Evolutionary conservation across 2,113 vertebrate species (phyloP).

Genomic region (Hyaena hyaena): DNA sequence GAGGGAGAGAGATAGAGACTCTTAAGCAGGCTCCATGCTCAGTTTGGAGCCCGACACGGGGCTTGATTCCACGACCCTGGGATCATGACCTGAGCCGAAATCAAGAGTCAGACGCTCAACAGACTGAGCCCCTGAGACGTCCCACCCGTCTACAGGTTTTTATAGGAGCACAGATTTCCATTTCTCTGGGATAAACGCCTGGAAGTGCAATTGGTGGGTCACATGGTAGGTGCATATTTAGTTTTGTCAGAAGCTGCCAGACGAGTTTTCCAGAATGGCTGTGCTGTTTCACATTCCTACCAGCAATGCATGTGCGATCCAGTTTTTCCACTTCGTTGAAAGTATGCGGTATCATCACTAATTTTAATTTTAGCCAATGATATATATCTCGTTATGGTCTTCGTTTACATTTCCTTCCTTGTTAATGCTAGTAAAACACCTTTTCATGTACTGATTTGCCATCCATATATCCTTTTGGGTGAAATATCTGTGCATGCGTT

Average conservation of each 20-base stretch:
- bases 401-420: background rate
- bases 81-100: no score
- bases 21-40: no score
- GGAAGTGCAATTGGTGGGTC: no score
- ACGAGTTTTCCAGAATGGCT: background rate
- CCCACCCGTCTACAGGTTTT: no score
- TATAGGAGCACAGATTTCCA: no score
- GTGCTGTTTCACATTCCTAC: background rate
- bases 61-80: no score
- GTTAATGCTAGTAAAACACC: background rate
- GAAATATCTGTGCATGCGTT: background rate
- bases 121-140: no score
- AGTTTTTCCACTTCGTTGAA: background rate
- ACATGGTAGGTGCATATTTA: no score
- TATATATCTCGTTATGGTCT: background rate
- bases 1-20: no score
- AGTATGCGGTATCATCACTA: background rate
- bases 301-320: background rate
- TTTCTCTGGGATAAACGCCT: no score
- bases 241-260: background rate
- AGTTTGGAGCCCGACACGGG: no score
- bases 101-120: no score
- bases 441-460: background rate
- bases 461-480: background rate
- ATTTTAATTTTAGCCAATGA: background rate